phyloP scores from a whole-genome alignment of 1,140 invertebrate genomes.

The Drosophila kohkoa region DNA sequence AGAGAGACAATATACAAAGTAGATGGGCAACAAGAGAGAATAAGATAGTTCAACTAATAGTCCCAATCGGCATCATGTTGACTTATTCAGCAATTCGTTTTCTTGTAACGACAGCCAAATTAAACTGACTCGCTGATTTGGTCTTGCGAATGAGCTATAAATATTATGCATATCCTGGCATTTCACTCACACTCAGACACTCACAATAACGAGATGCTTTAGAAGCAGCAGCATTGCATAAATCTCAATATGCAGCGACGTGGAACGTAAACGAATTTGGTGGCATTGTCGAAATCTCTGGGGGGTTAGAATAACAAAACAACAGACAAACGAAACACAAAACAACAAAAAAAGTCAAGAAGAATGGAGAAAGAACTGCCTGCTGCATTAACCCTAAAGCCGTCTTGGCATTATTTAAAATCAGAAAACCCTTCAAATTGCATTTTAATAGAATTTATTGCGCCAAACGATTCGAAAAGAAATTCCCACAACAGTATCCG shows the following conservation, averaged over 20 bases:
- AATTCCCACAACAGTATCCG: constrained; percentile 34
- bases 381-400: constrained; percentile 64
- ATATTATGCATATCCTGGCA: constrained; percentile 34
- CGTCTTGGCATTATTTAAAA: constrained; percentile 77
- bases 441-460: constrained; percentile 84
- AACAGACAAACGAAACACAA: constrained; percentile 9
- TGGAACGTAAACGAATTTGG: constrained; percentile 13
- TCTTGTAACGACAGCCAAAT: constrained; percentile 28
- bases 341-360: constrained; percentile 6
- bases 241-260: constrained; percentile 56
- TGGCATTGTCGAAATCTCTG: constrained; percentile 28
- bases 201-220: background rate
- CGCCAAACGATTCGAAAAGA: constrained; percentile 63
- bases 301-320: constrained; percentile 51
- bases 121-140: constrained; percentile 3
- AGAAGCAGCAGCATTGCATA: constrained; percentile 58
- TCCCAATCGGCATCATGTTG: background rate
- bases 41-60: background rate
- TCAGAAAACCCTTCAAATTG: constrained; percentile 81
- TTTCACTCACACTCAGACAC: background rate
- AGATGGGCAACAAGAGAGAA: background rate
- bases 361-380: constrained; percentile 26
- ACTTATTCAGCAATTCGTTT: background rate
- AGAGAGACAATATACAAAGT: background rate
- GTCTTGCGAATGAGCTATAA: constrained; percentile 29